Conservation (phyloP, 2,888 invertebrate genomes). For the Dioctria linearis region DNA sequence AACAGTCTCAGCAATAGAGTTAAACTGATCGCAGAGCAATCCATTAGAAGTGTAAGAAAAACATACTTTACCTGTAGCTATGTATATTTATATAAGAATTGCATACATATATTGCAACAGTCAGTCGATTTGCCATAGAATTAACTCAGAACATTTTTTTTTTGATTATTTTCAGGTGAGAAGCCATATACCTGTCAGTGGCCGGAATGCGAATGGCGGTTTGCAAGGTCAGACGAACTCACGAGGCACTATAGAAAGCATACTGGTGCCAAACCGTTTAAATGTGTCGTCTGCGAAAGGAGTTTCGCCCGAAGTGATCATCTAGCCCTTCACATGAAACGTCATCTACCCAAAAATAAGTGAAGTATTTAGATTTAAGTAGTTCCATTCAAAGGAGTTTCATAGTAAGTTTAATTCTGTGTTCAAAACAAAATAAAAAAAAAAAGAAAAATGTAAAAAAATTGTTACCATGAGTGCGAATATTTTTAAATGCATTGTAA, state of each 20-base stretch:
- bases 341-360: slow-evolving; percentile 89
- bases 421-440: slow-evolving; percentile 30
- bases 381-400: slow-evolving; percentile 27
- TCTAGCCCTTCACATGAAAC: slow-evolving; percentile 96
- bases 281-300: slow-evolving; percentile 94
- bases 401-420: slow-evolving; percentile 32
- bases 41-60: slow-evolving; percentile 37
- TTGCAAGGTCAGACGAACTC: slow-evolving; percentile 95
- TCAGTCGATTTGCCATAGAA: not conserved
- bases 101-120: not conserved
- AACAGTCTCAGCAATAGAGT: slow-evolving; percentile 44
- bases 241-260: slow-evolving; percentile 97
- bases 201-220: slow-evolving; percentile 98
- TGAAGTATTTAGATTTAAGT: slow-evolving; percentile 59
- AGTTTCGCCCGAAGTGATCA: slow-evolving; percentile 97
- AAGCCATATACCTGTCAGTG: slow-evolving; percentile 98
- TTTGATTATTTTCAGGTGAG: slow-evolving; percentile 79
- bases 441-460: slow-evolving; percentile 21
- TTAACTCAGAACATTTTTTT: slow-evolving; percentile 24
- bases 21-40: slow-evolving; percentile 32
- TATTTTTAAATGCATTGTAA: slow-evolving; percentile 11
- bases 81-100: too few species aligned
- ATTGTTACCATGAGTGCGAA: slow-evolving; percentile 41
- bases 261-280: slow-evolving; percentile 97
- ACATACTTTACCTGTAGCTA: too few species aligned